Percentiles rank a stretch among this genome's conserved stretches.
These are phyloP conservation scores for Caenorhabditis sp. DNA, from an alignment of 2,888 invertebrate species.

Conservation along the genomic window DNA sequence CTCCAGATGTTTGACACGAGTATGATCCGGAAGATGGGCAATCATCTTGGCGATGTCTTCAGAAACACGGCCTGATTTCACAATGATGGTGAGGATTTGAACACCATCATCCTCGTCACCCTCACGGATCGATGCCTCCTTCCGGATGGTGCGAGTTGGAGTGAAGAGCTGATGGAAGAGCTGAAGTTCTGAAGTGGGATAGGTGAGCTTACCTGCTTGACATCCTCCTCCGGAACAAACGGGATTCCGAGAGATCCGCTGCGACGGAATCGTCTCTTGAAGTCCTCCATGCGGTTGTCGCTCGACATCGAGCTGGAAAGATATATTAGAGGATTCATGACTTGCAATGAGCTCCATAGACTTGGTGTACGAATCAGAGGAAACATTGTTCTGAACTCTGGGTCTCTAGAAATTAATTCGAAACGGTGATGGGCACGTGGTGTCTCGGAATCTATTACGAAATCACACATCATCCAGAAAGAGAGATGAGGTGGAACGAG, in stretches of 20 bases:
- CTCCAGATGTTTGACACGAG: slow-evolving; percentile 74
- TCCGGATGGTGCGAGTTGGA: slow-evolving; percentile 33
- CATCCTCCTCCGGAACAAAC: slow-evolving; percentile 83
- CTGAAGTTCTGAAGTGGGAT: background rate
- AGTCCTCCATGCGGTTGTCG: slow-evolving; percentile 78
- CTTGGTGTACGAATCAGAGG: no score
- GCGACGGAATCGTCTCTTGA: slow-evolving; percentile 82
- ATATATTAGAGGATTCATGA: no score
- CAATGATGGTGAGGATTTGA: slow-evolving; percentile 79
- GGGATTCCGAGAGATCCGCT: slow-evolving; percentile 83
- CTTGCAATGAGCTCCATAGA: no score
- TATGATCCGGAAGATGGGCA: slow-evolving; percentile 74
- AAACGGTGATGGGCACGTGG: background rate
- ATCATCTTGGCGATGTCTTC: slow-evolving; percentile 76
- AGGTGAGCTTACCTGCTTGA: slow-evolving; percentile 58
- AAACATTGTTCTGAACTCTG: no score
- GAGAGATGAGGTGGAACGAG: no score
- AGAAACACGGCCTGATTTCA: slow-evolving; percentile 72
- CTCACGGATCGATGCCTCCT: slow-evolving; percentile 62
- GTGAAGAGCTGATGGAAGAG: slow-evolving; percentile 39
- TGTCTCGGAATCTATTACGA: no score
- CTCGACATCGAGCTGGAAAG: slow-evolving; percentile 53
- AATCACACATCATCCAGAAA: no score
- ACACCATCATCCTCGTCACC: slow-evolving; percentile 77
- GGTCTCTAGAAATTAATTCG: background rate